A percentile compares a stretch with the other conserved stretches of the same genome.
Evolutionary conservation across 1,140 invertebrate species (phyloP).

Genomic region (Liolophura sinensis): DNA sequence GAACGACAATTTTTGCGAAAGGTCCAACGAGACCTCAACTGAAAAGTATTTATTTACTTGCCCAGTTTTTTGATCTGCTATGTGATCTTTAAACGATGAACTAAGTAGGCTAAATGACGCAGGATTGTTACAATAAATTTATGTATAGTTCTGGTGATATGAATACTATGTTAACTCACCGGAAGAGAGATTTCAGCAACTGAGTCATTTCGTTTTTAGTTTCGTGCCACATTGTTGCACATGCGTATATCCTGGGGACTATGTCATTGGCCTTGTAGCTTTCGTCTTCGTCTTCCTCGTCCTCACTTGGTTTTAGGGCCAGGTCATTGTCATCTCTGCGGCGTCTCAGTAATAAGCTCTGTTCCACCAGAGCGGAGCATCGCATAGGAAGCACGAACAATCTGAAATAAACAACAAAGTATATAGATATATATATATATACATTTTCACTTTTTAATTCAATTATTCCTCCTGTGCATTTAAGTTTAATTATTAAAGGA

Average conservation of each 20-base stretch:
- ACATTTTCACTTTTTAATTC: too few species aligned
- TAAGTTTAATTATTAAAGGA: too few species aligned
- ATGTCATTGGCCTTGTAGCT: slow-evolving; percentile 29
- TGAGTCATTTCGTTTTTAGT: slow-evolving; percentile 56
- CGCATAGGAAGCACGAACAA: slow-evolving; percentile 95
- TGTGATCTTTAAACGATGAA: too few species aligned
- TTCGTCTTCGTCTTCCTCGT: slow-evolving; percentile 18
- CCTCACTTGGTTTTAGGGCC: slow-evolving; percentile 16
- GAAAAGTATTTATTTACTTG: too few species aligned
- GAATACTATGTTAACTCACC: slow-evolving; percentile 24
- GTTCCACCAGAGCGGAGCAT: slow-evolving; percentile 87
- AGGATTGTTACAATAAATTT: too few species aligned
- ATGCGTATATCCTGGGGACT: slow-evolving; percentile 51
- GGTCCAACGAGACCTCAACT: too few species aligned
- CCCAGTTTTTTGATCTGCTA: too few species aligned
- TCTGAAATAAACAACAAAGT: slow-evolving; percentile 36
- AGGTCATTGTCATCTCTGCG: slow-evolving; percentile 81
- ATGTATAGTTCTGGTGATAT: slow-evolving; percentile 60
- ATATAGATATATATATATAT: background rate
- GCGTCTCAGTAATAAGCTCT: slow-evolving; percentile 91
- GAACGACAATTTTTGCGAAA: too few species aligned
- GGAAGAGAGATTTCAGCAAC: slow-evolving; percentile 66
- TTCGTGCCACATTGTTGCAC: slow-evolving; percentile 58
- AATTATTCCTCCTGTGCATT: too few species aligned
- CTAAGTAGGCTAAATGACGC: too few species aligned